Base-by-base conservation (phyloP, 92 coral and sea anemone genomes). In the Pocillopora grandis region DNA sequence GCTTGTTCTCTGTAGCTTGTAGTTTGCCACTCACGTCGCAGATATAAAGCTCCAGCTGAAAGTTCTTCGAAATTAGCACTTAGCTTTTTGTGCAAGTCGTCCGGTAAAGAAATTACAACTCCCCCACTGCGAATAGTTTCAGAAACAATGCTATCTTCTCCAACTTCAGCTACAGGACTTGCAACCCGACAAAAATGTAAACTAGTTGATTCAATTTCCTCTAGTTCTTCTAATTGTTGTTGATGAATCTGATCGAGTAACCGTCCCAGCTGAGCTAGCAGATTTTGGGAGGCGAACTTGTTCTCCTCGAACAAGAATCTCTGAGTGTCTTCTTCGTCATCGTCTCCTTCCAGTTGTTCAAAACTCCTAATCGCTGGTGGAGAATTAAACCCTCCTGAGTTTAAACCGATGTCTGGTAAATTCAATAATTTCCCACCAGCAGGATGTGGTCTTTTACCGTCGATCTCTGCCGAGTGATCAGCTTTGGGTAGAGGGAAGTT, bases 271-370 rank as follows among this genome's bases (percentile, higher is more conserved):
- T 94, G 98, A 8, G 98, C 98, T 27, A 96, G 92, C 61, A 96
- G 87, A 84, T 96, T 96, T 49, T 98, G 98, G 23, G 98, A 98
- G 3, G 98, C 98, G 71, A 96, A 96, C 78, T 96, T 96, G 72
- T 96, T 96, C 68, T 96, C 98, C 79, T 96, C 98, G 86, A 96
- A 96, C 62, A 96, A 86, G 86, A 96, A 96, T 58, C 98, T 66
- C 76, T 96, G 98, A 11, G 98, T 96, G 76, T 96, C 98, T 80
- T 96, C 98, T 18, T 96, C 98, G 35, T 96, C 98, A 64, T 96
- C 98, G 74, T 92, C 95, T 18, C 94, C 94, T 80, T 93, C 95
- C 12, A 93, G 27, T 60, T 91, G 97, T 56, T 93, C 97, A 59
- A 89, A 78, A 78, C 92, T 93, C 76, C 88, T 87, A 58, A 93